phyloP scores from a whole-genome alignment of 2,888 invertebrate species.

The Andrena hattorfiana region DNA sequence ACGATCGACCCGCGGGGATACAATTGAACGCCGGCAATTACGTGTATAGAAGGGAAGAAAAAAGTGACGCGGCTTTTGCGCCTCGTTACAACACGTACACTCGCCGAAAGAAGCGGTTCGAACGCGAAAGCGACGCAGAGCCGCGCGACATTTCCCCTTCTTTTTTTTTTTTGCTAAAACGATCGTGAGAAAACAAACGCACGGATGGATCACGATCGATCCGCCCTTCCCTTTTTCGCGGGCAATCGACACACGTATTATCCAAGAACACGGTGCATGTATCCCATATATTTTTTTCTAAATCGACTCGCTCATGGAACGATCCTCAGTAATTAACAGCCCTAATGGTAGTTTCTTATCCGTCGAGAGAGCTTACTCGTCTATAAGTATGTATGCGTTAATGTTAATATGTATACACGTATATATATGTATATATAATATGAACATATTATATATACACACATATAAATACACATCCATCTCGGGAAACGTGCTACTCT shows the following conservation, averaged over 20 bases:
- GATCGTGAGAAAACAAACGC: slow-evolving; percentile 10
- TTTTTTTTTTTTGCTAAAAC: neutral
- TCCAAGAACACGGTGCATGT: slow-evolving; percentile 29
- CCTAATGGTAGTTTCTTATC: slow-evolving; percentile 34
- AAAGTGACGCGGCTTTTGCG: slow-evolving; percentile 38
- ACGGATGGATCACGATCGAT: slow-evolving; percentile 22
- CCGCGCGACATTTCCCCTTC: slow-evolving; percentile 22
- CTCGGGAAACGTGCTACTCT: slow-evolving; percentile 7
- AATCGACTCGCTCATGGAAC: slow-evolving; percentile 14
- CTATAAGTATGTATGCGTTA: slow-evolving; percentile 46
- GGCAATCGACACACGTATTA: slow-evolving; percentile 38
- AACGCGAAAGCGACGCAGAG: slow-evolving; percentile 19
- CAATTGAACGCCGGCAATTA: slow-evolving; percentile 26
- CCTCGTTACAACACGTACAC: slow-evolving; percentile 23
- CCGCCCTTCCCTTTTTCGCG: slow-evolving; percentile 2
- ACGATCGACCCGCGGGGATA: slow-evolving; percentile 8
- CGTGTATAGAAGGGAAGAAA: neutral
- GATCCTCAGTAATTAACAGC: slow-evolving; percentile 50
- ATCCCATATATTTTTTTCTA: slow-evolving; percentile 13
- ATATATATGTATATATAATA: neutral
- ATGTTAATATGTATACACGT: slow-evolving; percentile 6
- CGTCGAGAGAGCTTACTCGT: slow-evolving; percentile 43
- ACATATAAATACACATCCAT: neutral
- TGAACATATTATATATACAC: neutral
- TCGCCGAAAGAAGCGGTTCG: slow-evolving; percentile 1